A percentile compares a stretch with the other conserved stretches of the same genome.
phyloP scores from a whole-genome alignment of 2,113 vertebrate genomes.

The Cebidichthys violaceus region DNA sequence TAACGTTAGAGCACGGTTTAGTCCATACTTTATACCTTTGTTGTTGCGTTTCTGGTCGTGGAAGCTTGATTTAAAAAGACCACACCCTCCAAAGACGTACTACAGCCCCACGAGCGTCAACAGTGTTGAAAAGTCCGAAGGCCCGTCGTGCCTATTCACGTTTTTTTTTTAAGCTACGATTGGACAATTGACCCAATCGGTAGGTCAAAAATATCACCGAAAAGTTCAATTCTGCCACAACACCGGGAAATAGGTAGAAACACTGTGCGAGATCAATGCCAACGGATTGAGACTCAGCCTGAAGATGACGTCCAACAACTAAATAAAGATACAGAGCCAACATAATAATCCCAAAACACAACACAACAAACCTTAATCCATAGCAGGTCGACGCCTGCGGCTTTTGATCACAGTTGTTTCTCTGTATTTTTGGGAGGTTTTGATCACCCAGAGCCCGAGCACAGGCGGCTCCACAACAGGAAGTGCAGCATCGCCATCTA shows the following conservation, averaged over 20 bases:
- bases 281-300: constrained; percentile 10
- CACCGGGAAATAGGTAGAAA: not conserved
- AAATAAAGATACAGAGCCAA: constrained; percentile 22
- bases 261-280: constrained; percentile 1
- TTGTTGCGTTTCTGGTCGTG: not conserved
- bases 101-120: no score
- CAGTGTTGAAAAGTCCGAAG: not conserved
- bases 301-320: constrained; percentile 6
- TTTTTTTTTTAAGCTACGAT: not conserved
- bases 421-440: constrained; percentile 33
- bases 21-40: not conserved
- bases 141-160: no score
- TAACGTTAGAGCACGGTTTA: not conserved
- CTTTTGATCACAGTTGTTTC: constrained; percentile 38
- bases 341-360: constrained; percentile 54
- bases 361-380: constrained; percentile 47
- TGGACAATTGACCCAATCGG: not conserved
- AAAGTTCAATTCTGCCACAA: not conserved
- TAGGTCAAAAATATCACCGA: not conserved
- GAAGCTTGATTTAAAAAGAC: not conserved
- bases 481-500: constrained; percentile 80
- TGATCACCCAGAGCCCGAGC: constrained; percentile 17
- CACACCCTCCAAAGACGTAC: not conserved
- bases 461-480: not conserved
- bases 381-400: constrained; percentile 40